These are phyloP conservation scores for Cyprichromis sp. DNA, from an alignment of 2,113 vertebrate species.

Conservation along the genomic window DNA sequence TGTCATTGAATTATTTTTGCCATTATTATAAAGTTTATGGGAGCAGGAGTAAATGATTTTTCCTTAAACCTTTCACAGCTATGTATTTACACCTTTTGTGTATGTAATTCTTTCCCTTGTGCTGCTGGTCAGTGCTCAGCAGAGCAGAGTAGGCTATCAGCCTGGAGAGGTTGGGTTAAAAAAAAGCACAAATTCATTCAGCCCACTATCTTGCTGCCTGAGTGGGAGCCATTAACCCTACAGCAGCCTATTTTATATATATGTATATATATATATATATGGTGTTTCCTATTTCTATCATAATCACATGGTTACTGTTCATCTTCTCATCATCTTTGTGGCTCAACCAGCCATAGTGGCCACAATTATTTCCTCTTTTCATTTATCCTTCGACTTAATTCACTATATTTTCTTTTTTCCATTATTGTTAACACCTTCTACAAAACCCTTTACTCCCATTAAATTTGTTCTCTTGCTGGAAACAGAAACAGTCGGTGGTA, in stretches of 20 bases:
- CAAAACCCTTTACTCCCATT: background rate
- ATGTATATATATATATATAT: background rate
- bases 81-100: background rate
- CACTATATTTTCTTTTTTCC: background rate
- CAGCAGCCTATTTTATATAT: background rate
- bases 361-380: background rate
- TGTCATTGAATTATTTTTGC: background rate
- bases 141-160: background rate
- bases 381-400: background rate
- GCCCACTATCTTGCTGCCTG: background rate
- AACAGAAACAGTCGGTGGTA: background rate
- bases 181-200: background rate
- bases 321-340: background rate
- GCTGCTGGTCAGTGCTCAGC: background rate
- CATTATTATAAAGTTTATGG: background rate
- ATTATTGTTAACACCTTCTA: background rate
- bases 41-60: background rate
- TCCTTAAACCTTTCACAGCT: background rate
- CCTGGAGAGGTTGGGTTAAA: background rate
- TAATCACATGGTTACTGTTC: background rate
- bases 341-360: background rate
- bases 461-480: background rate
- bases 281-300: background rate
- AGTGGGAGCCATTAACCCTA: background rate
- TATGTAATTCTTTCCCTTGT: background rate